These are phyloP conservation scores for Pseudomyrmex pallidus DNA, from an alignment of 1,140 invertebrate species.

Conservation along the genomic window DNA sequence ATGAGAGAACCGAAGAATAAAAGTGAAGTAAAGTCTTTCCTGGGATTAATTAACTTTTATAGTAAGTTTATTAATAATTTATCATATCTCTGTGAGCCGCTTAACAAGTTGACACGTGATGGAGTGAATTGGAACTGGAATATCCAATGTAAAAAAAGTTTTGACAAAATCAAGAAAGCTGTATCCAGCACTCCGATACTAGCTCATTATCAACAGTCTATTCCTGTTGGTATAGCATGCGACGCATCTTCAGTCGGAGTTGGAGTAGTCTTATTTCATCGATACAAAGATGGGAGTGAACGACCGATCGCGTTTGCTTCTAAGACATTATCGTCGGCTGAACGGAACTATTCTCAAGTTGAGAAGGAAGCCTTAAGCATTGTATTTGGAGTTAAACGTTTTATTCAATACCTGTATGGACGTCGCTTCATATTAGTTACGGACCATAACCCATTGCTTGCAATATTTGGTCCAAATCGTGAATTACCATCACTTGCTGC, in stretches of 20 bases:
- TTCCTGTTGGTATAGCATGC: slow-evolving; percentile 2
- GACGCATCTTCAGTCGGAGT: background rate
- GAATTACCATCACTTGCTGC: background rate
- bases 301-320: slow-evolving; percentile 1
- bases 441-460: background rate
- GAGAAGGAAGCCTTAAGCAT: slow-evolving; percentile 1
- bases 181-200: background rate
- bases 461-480: slow-evolving; percentile 15
- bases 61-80: slow-evolving; percentile 17
- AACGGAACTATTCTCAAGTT: background rate
- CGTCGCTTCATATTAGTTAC: slow-evolving; percentile 3
- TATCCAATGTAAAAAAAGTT: background rate
- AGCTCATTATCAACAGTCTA: background rate
- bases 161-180: background rate
- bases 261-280: slow-evolving; percentile 24
- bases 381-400: slow-evolving; percentile 7
- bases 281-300: background rate
- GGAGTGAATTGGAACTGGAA: slow-evolving; percentile 2
- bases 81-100: background rate
- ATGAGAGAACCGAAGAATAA: background rate
- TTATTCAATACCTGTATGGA: slow-evolving; percentile 11
- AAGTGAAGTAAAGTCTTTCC: background rate
- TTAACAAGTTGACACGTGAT: background rate
- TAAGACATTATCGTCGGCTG: background rate
- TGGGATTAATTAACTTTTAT: slow-evolving; percentile 2